These are phyloP conservation scores for Tonatia bakeri DNA, from an alignment of 2,113 vertebrate genomes.

Conservation along the genomic window DNA sequence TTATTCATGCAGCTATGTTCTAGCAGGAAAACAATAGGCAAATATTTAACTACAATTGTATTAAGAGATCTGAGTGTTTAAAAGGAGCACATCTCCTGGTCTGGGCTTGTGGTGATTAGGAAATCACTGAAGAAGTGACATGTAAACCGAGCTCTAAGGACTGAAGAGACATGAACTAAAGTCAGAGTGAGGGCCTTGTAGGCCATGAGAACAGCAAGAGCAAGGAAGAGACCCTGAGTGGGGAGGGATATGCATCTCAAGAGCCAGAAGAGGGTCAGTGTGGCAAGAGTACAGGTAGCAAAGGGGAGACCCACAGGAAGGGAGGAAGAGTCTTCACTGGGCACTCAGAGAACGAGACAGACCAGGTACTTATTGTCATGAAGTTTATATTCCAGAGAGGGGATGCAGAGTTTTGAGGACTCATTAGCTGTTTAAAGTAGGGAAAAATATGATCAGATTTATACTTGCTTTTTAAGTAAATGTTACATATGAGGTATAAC, in stretches of 20 bases:
- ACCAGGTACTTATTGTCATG: not conserved
- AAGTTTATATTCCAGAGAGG: not conserved
- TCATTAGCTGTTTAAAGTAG: not conserved
- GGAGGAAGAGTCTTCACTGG: not conserved
- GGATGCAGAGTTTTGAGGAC: not conserved
- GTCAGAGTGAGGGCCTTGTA: not conserved
- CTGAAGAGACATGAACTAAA: not conserved
- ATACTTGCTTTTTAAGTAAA: conserved; percentile 3
- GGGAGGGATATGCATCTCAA: not conserved
- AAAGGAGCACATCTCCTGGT: not conserved
- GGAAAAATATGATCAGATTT: not conserved
- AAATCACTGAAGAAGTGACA: not conserved
- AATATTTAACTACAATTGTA: not conserved
- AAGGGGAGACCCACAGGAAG: not conserved
- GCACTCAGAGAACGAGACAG: not conserved
- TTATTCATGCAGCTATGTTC: not conserved
- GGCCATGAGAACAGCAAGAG: not conserved
- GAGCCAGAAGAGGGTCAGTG: not conserved
- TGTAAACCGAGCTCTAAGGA: not conserved
- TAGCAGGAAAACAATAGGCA: not conserved
- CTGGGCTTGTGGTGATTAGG: not conserved
- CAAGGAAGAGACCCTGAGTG: not conserved
- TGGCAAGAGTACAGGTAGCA: not conserved
- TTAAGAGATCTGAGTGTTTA: not conserved
- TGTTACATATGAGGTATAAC: not conserved